These are phyloP conservation scores for Pocota personata DNA, from an alignment of 2,888 invertebrate species.

Conservation along the genomic window DNA sequence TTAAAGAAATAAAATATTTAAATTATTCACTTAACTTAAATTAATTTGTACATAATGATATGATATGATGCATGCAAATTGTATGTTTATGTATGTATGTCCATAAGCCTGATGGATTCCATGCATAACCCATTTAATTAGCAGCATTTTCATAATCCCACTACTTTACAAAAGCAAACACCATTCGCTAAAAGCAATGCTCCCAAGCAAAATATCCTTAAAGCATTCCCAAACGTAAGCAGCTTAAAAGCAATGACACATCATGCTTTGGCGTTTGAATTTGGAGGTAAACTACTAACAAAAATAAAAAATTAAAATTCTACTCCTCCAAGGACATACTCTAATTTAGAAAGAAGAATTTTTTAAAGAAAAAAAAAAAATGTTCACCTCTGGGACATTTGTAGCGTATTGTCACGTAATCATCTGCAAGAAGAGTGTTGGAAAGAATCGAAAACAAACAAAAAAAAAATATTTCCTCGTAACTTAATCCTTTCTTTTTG, in stretches of 20 bases:
- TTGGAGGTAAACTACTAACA: slow-evolving; percentile 34
- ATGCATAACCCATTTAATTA: slow-evolving; percentile 20
- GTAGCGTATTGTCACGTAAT: slow-evolving; percentile 95
- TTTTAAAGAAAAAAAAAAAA: slow-evolving; percentile 54
- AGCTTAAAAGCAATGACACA: slow-evolving; percentile 12
- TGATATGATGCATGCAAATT: background rate
- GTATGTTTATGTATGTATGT: slow-evolving; percentile 2
- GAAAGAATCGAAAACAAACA: slow-evolving; percentile 24
- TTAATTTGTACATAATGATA: no score
- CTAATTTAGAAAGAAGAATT: slow-evolving; percentile 10
- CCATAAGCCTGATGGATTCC: background rate
- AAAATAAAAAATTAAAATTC: slow-evolving; percentile 7
- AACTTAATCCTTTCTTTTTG: slow-evolving; percentile 40
- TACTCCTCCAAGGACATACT: slow-evolving; percentile 37
- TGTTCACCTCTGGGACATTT: slow-evolving; percentile 92
- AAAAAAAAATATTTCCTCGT: slow-evolving; percentile 42
- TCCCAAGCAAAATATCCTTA: slow-evolving; percentile 6
- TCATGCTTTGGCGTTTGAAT: slow-evolving; percentile 30
- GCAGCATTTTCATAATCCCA: background rate
- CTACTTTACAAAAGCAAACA: background rate
- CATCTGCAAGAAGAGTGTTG: slow-evolving; percentile 89
- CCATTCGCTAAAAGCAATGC: background rate
- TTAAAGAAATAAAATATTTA: no score
- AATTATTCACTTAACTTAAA: no score
- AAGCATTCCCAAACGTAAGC: slow-evolving; percentile 18